Base-by-base conservation (phyloP, 2,888 invertebrate genomes). In the Fragum fragum region DNA sequence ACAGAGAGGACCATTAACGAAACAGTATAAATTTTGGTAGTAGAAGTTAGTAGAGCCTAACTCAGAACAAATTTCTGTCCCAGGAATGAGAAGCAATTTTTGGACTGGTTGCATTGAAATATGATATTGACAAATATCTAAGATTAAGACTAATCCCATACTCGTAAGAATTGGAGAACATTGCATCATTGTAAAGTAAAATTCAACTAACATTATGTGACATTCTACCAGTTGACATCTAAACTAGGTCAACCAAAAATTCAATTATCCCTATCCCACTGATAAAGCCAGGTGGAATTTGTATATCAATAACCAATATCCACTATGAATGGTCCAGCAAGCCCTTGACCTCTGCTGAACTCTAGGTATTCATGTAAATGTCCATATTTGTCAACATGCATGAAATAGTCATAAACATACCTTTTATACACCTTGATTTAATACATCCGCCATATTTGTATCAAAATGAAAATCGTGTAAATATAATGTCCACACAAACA, bases 371-470 rank as follows among this genome's bases (percentile, higher is more conserved):
- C 9, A 9, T 36, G 9, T 36, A 9, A 6, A 6, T 36, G 3
- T 36, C 32, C 28, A 57, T 28, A 14, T 28, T 28, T 16, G 57
- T 28, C 28, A 7, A 57, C 29, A 66, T 42, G 66, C 66, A 66
- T 42, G 66, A 39, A 32, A 42, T 42, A 42, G 11, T 23, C 23
- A 18, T 63, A 63, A 66, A 66, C 36, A 47, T 42, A 66, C 39
- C 66, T 66, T 66, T 28, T n/a, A 16, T 42, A 14, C 66, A 21
- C 66, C 42, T 14, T 47, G 36, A 32, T 14, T 66, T 42, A 36
- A 66, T 57, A 66, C 21, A 36, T 66, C 66, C 42, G 66, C 66
- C 66, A 66, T 66, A 42, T 66, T 66, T 66, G 66, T 66, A 42
- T 66, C 21, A 21, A 66, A 66, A 66, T 66, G 42, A 42, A 66